Evolutionary conservation across 1,140 invertebrate species (phyloP), one percentile per base, ranked within the genome.

Genomic region (Drosophila auraria): DNA sequence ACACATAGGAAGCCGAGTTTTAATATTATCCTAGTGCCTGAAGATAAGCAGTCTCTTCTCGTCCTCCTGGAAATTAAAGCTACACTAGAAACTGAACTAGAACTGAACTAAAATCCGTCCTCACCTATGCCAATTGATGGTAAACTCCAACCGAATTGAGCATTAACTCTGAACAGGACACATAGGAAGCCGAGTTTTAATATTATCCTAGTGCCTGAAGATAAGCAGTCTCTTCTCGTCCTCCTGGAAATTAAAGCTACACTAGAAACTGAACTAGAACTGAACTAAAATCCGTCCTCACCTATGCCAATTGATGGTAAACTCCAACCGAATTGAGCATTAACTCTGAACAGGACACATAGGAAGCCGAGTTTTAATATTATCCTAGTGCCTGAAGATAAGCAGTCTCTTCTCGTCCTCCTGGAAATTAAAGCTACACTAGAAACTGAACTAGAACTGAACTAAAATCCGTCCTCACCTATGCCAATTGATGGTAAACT

Each of bases 141-240:
- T 20, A 11, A 44, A 30, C 38, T 30, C 23, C 36, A 42, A 25
- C 61, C 50, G 8, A 38, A 49, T 57, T 68, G 45, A 72, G 56
- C 77, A 81, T 81, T 61, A 61, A 25, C 65, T 75, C 12, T 60
- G 12, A 73, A 76, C 8, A 45, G 54, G 15, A 69, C 66, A 75
- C 71, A 81, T 75, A 83, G 80, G 64, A 83, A 81, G 7, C 6
- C 70, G n/a, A 27, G 60, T 60, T 59, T 64, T 79, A 76, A 78
- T 70, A 68, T 36, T 68, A 74, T 68, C 63, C 54, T 68, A 54
- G 63, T 68, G 64, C 71, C 47, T 12, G 62, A 66, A 57, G 70
- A 65, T 53, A 7, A 33, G 7, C 15, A 56, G 12, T 44, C 54
- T 20, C 70, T 73, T 66, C 70, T 12, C 36, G 62, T 54, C 59